Evolutionary conservation across 2,113 vertebrate genomes (phyloP).

Genomic region (Talpa occidentalis): DNA sequence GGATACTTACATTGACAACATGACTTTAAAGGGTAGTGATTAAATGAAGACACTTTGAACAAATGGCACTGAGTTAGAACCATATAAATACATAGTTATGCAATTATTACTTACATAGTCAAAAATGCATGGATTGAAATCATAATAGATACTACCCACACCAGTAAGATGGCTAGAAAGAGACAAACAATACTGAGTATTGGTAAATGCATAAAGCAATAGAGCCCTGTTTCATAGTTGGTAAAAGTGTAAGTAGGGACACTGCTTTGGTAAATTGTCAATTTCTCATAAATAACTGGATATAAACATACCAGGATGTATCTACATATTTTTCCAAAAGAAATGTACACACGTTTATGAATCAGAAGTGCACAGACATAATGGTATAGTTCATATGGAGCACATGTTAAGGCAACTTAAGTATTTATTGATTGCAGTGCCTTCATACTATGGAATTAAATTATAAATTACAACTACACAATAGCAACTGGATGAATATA

Average conservation of each 20-base stretch:
- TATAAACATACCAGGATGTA: not conserved
- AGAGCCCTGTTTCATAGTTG: not conserved
- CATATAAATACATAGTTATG: not conserved
- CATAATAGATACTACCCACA: not conserved
- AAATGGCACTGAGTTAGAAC: not conserved
- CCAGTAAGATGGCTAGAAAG: not conserved
- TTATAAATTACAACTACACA: not conserved
- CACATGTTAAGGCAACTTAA: not conserved
- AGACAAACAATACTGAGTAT: not conserved
- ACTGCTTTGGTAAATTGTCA: not conserved
- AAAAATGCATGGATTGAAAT: not conserved
- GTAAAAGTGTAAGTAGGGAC: not conserved
- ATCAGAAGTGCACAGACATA: not conserved
- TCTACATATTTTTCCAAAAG: not conserved
- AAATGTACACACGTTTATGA: not conserved
- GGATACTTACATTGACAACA: not conserved
- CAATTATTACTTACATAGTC: not conserved
- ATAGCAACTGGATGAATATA: not conserved
- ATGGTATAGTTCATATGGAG: not conserved
- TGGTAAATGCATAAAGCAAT: not conserved
- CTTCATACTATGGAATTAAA: not conserved
- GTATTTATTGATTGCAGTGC: not conserved
- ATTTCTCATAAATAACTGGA: not conserved
- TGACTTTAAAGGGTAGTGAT: not conserved
- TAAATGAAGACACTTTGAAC: not conserved